phyloP scores from a whole-genome alignment of 1,140 invertebrate genomes.

The Ectropis grisescens region DNA sequence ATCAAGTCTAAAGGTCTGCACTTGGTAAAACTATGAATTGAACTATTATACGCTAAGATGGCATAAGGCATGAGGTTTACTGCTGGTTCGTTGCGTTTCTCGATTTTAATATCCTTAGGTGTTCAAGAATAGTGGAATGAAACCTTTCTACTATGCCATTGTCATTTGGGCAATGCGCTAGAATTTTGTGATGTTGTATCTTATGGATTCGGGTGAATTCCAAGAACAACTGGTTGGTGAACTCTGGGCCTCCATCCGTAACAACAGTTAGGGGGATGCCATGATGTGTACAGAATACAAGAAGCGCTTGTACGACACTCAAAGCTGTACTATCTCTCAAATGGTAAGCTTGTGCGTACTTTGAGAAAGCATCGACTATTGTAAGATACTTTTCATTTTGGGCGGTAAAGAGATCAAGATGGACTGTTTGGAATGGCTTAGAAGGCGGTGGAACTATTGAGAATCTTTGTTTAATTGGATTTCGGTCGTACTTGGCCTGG shows the following conservation, averaged over 20 bases:
- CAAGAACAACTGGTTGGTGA: too few species aligned
- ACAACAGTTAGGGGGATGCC: too few species aligned
- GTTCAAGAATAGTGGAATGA: slow-evolving; percentile 16
- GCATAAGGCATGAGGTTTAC: slow-evolving; percentile 13
- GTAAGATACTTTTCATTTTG: slow-evolving; percentile 9
- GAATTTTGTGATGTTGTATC: too few species aligned
- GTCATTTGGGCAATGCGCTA: too few species aligned
- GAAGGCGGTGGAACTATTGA: slow-evolving; percentile 6
- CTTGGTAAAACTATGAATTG: slow-evolving; percentile 9
- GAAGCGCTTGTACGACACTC: too few species aligned
- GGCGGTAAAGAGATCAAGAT: slow-evolving; percentile 4
- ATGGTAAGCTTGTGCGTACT: too few species aligned
- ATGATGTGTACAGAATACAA: too few species aligned
- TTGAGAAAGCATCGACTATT: slow-evolving; percentile 10
- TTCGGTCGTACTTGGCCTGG: slow-evolving; percentile 9
- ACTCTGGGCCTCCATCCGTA: too few species aligned
- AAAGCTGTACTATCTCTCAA: too few species aligned
- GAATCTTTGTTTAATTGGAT: slow-evolving; percentile 8
- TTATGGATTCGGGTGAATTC: too few species aligned
- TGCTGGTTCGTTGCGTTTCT: slow-evolving; percentile 2
- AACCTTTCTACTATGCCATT: too few species aligned
- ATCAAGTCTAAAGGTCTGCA: slow-evolving; percentile 12
- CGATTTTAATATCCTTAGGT: slow-evolving; percentile 12
- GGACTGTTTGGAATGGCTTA: slow-evolving; percentile 14
- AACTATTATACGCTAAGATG: slow-evolving; percentile 11